Evolutionary conservation across 2,888 invertebrate genomes (phyloP).

Genomic region (Drosophila subsilvestris): DNA sequence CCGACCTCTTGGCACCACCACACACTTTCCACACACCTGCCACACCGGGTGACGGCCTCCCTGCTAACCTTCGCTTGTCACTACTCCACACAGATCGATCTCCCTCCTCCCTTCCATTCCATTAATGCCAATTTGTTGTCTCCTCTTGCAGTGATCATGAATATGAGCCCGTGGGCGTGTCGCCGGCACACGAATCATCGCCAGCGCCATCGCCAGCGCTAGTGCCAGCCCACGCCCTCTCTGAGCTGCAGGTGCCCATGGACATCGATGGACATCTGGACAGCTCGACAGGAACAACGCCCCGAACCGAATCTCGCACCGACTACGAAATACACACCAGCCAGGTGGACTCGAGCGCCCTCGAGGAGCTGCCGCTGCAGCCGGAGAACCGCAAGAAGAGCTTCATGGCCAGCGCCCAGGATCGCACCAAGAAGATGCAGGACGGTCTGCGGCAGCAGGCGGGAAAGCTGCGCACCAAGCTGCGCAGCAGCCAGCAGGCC

Average conservation of each 20-base stretch:
- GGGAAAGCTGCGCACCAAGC: constrained; percentile 88
- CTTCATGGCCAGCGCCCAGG: constrained; percentile 85
- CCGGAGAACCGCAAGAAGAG: constrained; percentile 86
- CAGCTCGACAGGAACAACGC: constrained; percentile 85
- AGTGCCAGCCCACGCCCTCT: constrained; percentile 33
- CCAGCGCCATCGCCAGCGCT: constrained; percentile 49
- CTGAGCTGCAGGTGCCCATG: constrained; percentile 58
- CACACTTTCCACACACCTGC: constrained; percentile 41
- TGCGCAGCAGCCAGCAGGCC: constrained; percentile 84
- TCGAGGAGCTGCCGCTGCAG: constrained; percentile 87
- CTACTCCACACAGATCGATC: constrained; percentile 16
- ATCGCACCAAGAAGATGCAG: constrained; percentile 86
- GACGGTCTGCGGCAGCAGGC: constrained; percentile 89
- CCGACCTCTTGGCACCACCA: constrained; percentile 34
- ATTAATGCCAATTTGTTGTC: neutral
- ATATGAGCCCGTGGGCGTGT: constrained; percentile 94
- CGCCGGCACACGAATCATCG: constrained; percentile 79
- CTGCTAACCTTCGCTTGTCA: constrained; percentile 65
- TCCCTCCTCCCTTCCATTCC: neutral
- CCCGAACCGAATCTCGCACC: constrained; percentile 86
- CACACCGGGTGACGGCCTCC: constrained; percentile 59
- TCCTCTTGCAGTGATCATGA: constrained; percentile 92
- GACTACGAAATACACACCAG: constrained; percentile 88
- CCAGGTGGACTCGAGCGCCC: constrained; percentile 88
- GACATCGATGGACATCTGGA: constrained; percentile 82